Evolutionary conservation across 2,888 invertebrate species (phyloP), one percentile per base, ranked within the genome.

Genomic region (Spodoptera exigua): DNA sequence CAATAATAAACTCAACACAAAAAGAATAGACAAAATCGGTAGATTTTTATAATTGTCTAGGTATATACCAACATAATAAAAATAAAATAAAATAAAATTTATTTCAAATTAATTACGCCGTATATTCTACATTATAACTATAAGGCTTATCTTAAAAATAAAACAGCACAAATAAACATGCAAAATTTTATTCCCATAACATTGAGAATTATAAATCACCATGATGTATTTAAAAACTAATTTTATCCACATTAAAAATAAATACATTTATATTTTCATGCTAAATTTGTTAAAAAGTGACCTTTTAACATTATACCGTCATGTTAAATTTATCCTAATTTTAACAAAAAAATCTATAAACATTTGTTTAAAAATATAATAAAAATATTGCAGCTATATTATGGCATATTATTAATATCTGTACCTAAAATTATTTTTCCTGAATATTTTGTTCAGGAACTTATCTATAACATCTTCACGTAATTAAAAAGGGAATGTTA

Each of bases 321-420:
- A 58, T 37, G 32, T 58, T 53, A 61, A 10, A 43, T 46, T 7
- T 71, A 68, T 2, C 12, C 54, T 70, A 57, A 21, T 12, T 51
- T 52, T 62, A 57, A 76, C 39, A 62, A 48, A 51, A 51, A 57
- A 59, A 69, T 68, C 61, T 80, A 77, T 72, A 70, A 81, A 81
- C 70, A 80, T 81, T 84, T 82, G 74, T 83, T 79, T 57, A 80
- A 81, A 78, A 76, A 70, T 79, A 75, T 79, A 75, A 69, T 79
- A 81, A 82, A 79, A 79, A 81, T 87, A 89, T 91, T 90, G 89
- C 89, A 89, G 76, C 84, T 89, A 88, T 86, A 86, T 87, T 92
- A 92, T 92, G 92, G 92, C 92, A 91, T 90, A 86, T 83, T 87
- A 88, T 85, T 72, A 61, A 27, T 44, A 66, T 64, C 45, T 65